Evolutionary conservation across 2,888 invertebrate genomes (phyloP), one percentile per base, ranked within the genome.

Genomic region (Ganaspis brasiliensis): DNA sequence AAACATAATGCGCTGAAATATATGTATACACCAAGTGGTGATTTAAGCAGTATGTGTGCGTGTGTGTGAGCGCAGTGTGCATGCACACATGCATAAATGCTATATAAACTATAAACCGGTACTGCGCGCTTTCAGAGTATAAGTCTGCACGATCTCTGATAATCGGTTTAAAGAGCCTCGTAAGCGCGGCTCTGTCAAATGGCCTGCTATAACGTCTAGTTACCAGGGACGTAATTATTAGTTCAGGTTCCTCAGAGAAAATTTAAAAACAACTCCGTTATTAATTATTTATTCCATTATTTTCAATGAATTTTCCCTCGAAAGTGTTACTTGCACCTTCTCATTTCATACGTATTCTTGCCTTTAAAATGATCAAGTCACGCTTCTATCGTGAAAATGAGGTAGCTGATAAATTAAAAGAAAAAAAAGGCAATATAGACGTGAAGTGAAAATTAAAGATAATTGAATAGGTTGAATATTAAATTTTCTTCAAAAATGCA

Each of bases 101-200:
- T 45, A 24, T 67, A 67, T 67, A 67, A 67, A 40, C 52, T 26
- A 56, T 72, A 72, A 72, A 72, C 67, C 56, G 74, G 74, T 74
- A 56, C 70, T 70, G 52, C 72, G 37, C 63, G 63, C 63, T 67
- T 67, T 24, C 5, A 63, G 37, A 57, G 40, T 24, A 45, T 73
- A 73, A 73, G 73, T 40, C 63, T 67, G 40, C 45, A 70, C 79
- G 75, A 79, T 78, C 78, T 75, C 77, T 78, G 77, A 80, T 81
- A 81, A 81, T 81, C 81, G 77, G 74, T 78, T 79, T 80, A 78
- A 81, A 80, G 79, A 81, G 76, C 75, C 81, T 79, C 79, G 81
- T 78, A 79, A 81, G 78, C 73, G 78, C 78, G 74, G 70, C 63
- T 73, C 77, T 74, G 78, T 79, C 79, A 75, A 70, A 76, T 63